These are phyloP conservation scores for Platorchestia sp. DNA, from an alignment of 1,140 invertebrate genomes.

Conservation along the genomic window DNA sequence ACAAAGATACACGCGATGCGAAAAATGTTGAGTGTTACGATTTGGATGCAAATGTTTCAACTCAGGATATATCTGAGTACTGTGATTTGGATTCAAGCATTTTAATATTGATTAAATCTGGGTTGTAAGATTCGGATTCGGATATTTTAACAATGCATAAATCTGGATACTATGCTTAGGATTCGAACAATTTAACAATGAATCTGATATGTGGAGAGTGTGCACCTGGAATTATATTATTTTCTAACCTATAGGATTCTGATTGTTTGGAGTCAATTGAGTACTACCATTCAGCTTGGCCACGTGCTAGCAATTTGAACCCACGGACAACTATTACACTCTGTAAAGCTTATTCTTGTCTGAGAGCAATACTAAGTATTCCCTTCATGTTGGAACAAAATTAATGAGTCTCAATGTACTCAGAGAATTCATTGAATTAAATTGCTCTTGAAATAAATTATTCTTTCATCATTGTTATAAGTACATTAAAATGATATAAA, in stretches of 20 bases:
- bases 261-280: background rate
- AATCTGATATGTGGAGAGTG: background rate
- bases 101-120: too few species aligned
- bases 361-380: background rate
- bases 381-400: background rate
- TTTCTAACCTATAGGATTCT: background rate
- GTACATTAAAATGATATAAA: background rate
- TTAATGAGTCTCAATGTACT: background rate
- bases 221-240: background rate
- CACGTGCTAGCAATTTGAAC: background rate
- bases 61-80: too few species aligned
- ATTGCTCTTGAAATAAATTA: background rate
- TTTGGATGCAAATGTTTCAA: too few species aligned
- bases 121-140: background rate
- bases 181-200: background rate
- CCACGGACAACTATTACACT: background rate
- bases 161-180: background rate
- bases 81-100: too few species aligned
- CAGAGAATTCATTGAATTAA: background rate
- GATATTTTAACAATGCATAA: too few species aligned
- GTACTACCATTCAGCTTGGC: background rate
- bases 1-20: background rate
- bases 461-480: background rate
- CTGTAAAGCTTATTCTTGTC: background rate
- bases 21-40: too few species aligned